A percentile compares a stretch with the other conserved stretches of the same genome.
Evolutionary conservation across 2,797 vertebrate genomes (phyloP).

Genomic region (Phataginus tricuspis): DNA sequence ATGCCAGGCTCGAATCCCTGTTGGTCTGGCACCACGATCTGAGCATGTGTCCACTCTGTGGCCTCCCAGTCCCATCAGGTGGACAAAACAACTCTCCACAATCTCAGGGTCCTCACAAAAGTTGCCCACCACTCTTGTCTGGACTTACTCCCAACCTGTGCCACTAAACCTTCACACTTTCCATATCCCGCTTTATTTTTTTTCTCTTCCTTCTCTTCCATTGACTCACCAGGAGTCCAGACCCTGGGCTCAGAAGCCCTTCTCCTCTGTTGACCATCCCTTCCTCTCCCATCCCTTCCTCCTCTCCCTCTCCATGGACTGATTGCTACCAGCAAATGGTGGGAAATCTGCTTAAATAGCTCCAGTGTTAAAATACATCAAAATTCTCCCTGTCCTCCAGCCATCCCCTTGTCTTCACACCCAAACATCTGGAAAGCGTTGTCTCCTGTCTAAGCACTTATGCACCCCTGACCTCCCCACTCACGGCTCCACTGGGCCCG

Average conservation of each 20-base stretch:
- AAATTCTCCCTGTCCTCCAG: background rate
- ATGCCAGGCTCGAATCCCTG: background rate
- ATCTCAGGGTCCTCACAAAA: background rate
- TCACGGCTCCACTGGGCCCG: background rate
- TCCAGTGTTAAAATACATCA: background rate
- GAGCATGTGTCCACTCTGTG: background rate
- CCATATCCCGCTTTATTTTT: background rate
- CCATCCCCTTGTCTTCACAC: background rate
- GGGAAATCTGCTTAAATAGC: background rate
- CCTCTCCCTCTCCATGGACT: background rate
- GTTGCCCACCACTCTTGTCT: background rate
- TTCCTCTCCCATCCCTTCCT: background rate
- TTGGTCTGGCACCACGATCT: background rate
- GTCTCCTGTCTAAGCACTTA: background rate
- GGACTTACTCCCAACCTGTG: background rate
- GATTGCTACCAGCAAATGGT: background rate
- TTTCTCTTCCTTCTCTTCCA: background rate
- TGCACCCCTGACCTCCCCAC: background rate
- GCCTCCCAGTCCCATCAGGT: rapidly evolving
- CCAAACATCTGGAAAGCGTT: background rate
- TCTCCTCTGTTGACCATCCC: background rate
- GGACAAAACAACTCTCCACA: background rate
- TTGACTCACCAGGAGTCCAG: background rate
- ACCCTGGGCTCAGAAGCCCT: background rate
- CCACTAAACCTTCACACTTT: background rate